Base-by-base conservation (phyloP, 2,113 vertebrate genomes). In the Mirounga angustirostris region DNA sequence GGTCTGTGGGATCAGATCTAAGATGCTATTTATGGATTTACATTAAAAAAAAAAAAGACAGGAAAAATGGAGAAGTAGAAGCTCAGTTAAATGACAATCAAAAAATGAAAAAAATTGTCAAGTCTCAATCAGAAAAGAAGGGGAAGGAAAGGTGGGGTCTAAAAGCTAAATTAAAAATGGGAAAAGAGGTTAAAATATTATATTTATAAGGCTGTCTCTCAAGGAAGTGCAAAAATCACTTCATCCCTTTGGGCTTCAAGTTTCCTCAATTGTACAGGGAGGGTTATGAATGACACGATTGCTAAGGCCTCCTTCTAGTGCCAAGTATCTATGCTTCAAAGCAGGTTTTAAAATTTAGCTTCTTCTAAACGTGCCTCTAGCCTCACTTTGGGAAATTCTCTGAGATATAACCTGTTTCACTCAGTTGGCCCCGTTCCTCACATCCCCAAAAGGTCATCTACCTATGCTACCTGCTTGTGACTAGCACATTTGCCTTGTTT, bases 121-220 rank as follows among this genome's bases (percentile, higher is more conserved):
- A 69, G 24, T 67, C n/a, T 30, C 26, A 83, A 11, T n/a, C 24
- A 59, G 91, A 92, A 91, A 71, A 26, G n/a, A 91, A 88, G 15
- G 26, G 36, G 76, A 63, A 92, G 2, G n/a, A 22, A 84, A 54
- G 85, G 9, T 82, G 8, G 36, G 28, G 3, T 43, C 59, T 40
- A 43, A 97, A 96, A 61, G 3, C 15, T 79, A 90, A 96, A 78
- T 67, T 67, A 89, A 90, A 95, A 94, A 54, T 69, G 7, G 36
- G 16, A 12, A 79, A 56, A 92, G 33, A 78, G 65, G 59, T 73
- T 63, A 74, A 96, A 92, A 50, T 78, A 24, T 82, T 91, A 22
- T 26, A 40, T 65, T 74, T 67, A 63, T 81, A 90, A 82, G 84
- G 21, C 50, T 65, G 56, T 18, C 52, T 84, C 12, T 91, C 52